Evolutionary conservation across 2,797 vertebrate genomes (phyloP).

Genomic region (Meda fulgida): DNA sequence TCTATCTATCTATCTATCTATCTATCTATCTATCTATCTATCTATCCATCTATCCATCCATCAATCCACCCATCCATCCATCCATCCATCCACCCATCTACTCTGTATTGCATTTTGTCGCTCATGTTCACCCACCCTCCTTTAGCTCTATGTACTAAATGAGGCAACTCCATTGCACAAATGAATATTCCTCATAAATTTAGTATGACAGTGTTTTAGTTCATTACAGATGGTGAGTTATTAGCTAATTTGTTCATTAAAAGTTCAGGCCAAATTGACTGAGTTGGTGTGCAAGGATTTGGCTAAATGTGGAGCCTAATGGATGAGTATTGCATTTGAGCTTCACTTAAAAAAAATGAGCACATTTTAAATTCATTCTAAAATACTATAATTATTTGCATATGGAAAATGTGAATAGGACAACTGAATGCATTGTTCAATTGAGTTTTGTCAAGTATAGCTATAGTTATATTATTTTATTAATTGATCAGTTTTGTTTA

Average conservation of each 20-base stretch:
- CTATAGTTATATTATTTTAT: neutral
- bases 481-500: neutral
- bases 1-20: neutral
- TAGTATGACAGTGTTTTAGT: constrained; percentile 55
- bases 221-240: constrained; percentile 62
- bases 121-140: neutral
- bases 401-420: neutral
- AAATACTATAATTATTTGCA: neutral
- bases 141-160: constrained; percentile 51
- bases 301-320: constrained; percentile 41
- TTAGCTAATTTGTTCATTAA: constrained; percentile 61
- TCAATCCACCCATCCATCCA: neutral
- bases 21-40: neutral
- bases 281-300: constrained; percentile 43
- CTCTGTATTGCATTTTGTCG: neutral
- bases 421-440: neutral
- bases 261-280: constrained; percentile 56
- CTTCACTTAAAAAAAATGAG: neutral
- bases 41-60: neutral
- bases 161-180: constrained; percentile 52
- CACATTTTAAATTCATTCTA: neutral
- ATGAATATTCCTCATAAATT: constrained; percentile 59
- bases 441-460: neutral
- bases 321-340: constrained; percentile 1
- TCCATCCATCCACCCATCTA: neutral